Base-by-base conservation (phyloP, 92 coral and sea anemone species). In the Siderastrea siderea region DNA sequence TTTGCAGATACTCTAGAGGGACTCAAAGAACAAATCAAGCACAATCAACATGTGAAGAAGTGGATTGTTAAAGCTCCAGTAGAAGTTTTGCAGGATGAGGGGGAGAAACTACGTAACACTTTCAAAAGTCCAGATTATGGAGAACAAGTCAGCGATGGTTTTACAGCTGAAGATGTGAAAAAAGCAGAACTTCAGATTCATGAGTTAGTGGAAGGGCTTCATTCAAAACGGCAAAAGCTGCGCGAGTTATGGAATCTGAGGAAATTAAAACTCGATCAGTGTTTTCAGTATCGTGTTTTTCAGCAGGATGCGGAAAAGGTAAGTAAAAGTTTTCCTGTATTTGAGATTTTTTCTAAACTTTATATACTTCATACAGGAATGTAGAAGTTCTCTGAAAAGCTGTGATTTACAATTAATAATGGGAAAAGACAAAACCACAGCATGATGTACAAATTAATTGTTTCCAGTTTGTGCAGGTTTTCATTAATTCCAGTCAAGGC, bases 61-160 rank as follows among this genome's bases (percentile, higher is more conserved):
- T 97, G 99, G 99, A 97, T 97, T 2, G 93, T 97, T 64, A 97
- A 97, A 82, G 99, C 99, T 9, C 99, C 99, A 1, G 97, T 97
- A 57, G 99, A 97, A 83, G 90, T 93, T 1, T 92, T 97, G 10
- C 98, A 97, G 66, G 93, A 95, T 67, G 99, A 97, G 74, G 99
- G 99, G 11, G 92, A 94, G n/a, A 92, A 93, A 82, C 86, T 97
- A 15, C 92, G 95, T 52, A 91, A 76, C 46, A 85, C 90, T 70
- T 84, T 97, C 7, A 90, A 93, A 85, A 85, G 89, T 53, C 98
- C 94, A 50, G 96, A 26, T 26, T 26, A 26, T 26, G 38, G 38
- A 26, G 38, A 91, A 9, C 96, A 94, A 6, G 90, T 75, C 10
- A 94, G 79, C 10, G 96, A 96, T 63, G 96, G 96, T 3, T 91